Evolutionary conservation across 2,888 invertebrate species (phyloP).

Genomic region (Agrilus cyanescens): DNA sequence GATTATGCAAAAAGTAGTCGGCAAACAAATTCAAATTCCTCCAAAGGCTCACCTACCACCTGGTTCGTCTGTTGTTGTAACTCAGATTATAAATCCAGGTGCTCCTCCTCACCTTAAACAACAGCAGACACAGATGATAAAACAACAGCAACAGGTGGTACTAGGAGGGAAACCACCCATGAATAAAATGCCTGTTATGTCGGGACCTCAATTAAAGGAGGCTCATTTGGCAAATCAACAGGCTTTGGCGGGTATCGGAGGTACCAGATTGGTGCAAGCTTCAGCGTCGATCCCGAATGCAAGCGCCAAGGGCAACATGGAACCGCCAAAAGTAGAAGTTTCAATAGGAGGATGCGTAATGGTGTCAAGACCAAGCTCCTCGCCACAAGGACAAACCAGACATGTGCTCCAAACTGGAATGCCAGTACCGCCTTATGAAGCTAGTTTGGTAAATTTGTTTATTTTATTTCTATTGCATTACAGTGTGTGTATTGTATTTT

Average conservation of each 20-base stretch:
- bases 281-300: conserved; percentile 40
- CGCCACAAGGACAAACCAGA: conserved; percentile 42
- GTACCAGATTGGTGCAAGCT: conserved; percentile 44
- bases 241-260: conserved; percentile 34
- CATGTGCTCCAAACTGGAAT: conserved; percentile 42
- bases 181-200: conserved; percentile 36
- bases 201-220: conserved; percentile 30
- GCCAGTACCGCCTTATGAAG: conserved; percentile 50
- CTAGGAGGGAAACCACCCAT: conserved; percentile 16
- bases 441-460: conserved; percentile 54
- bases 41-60: conserved; percentile 32
- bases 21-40: conserved; percentile 17
- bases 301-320: conserved; percentile 34
- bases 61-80: conserved; percentile 5
- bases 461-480: neutral
- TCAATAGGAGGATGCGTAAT: conserved; percentile 42
- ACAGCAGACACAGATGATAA: conserved; percentile 18
- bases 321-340: conserved; percentile 44
- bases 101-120: conserved; percentile 33
- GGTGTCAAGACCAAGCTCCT: conserved; percentile 33
- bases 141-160: conserved; percentile 6
- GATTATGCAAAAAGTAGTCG: conserved; percentile 23
- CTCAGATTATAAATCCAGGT: conserved; percentile 22
- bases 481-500: neutral
- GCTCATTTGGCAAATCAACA: conserved; percentile 16